phyloP scores from a whole-genome alignment of 2,797 vertebrate species.

The Pipistrellus kuhlii region DNA sequence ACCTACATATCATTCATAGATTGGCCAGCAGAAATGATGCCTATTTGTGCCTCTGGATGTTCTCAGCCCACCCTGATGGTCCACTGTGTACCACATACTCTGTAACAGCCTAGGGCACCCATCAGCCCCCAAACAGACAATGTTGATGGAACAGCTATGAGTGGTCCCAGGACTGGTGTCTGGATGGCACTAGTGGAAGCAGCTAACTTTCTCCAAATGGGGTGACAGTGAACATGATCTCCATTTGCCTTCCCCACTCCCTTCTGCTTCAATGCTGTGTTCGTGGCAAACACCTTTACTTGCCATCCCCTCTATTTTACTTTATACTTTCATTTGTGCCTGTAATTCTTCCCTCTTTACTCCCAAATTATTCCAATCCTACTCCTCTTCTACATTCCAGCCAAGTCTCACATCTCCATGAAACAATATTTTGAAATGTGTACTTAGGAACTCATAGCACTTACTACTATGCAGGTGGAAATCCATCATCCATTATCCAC shows the following conservation, averaged over 20 bases:
- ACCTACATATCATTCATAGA: background rate
- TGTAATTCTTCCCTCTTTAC: background rate
- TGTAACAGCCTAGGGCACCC: background rate
- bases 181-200: background rate
- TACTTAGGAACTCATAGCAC: background rate
- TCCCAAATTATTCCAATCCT: background rate
- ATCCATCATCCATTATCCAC: background rate
- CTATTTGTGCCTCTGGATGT: background rate
- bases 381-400: background rate
- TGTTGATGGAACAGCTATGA: background rate
- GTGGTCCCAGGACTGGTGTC: background rate
- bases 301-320: background rate
- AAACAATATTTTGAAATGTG: background rate
- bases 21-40: background rate
- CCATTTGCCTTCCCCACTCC: background rate
- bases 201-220: background rate
- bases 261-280: background rate
- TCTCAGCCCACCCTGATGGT: no score
- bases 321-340: background rate
- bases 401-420: background rate
- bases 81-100: fast-evolving
- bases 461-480: background rate
- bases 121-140: background rate
- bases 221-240: background rate
- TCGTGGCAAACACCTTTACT: background rate